phyloP scores from a whole-genome alignment of 2,797 vertebrate species.

The Chaetodon trifasciatus region DNA sequence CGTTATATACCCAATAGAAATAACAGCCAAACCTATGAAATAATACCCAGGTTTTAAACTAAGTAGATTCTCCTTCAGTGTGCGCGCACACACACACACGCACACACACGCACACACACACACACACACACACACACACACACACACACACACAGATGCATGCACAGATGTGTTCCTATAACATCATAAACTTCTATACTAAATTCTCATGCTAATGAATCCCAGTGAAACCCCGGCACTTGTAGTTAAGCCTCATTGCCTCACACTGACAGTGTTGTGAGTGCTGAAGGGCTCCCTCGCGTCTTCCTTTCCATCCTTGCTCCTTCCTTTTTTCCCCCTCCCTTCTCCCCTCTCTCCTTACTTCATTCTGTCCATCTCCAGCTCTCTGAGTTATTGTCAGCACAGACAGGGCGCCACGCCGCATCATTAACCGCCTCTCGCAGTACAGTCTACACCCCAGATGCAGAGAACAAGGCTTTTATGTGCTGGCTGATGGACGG shows the following conservation, averaged over 20 bases:
- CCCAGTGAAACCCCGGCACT: constrained; percentile 75
- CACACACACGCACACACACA: constrained; percentile 15
- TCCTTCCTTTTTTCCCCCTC: constrained; percentile 11
- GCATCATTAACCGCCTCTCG: constrained; percentile 72
- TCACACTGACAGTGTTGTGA: constrained; percentile 74
- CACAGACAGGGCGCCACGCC: constrained; percentile 60
- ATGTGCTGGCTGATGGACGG: constrained; percentile 81
- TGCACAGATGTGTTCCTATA: constrained; percentile 41
- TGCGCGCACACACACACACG: constrained; percentile 16
- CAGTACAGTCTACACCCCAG: constrained; percentile 58
- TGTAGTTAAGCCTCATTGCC: constrained; percentile 77
- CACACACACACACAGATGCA: constrained; percentile 22
- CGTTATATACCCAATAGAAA: neutral
- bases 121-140: constrained; percentile 23
- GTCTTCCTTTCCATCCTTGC: constrained; percentile 37
- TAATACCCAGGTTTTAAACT: neutral
- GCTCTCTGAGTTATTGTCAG: constrained; percentile 68
- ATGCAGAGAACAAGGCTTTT: constrained; percentile 73
- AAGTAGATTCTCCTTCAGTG: neutral
- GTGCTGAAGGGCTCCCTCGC: constrained; percentile 72
- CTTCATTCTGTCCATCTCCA: constrained; percentile 67
- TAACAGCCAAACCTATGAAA: constrained; percentile 14
- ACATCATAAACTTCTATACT: constrained; percentile 60
- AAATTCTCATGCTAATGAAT: constrained; percentile 81
- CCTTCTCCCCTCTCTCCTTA: constrained; percentile 20